A percentile compares a stretch with the other conserved stretches of the same genome.
Conservation (phyloP, 2,888 invertebrate species). For the Maniola hyperantus region DNA sequence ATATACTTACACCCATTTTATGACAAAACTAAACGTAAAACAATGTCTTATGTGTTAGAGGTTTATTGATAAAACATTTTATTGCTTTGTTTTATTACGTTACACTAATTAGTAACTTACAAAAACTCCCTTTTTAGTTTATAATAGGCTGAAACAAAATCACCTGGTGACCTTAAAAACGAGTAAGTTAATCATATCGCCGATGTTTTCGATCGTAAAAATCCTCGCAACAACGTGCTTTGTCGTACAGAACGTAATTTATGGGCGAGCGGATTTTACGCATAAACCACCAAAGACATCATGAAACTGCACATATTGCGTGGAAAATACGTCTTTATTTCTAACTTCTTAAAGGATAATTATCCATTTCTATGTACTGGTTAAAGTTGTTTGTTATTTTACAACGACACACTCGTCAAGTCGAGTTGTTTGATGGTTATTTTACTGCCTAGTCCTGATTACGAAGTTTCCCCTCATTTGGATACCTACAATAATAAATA, state of each 20-base stretch:
- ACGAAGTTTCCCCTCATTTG: slow-evolving; percentile 70
- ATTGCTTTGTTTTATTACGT: not conserved
- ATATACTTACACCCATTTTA: too few species aligned
- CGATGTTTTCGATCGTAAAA: slow-evolving; percentile 50
- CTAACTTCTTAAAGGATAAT: slow-evolving; percentile 27
- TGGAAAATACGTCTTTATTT: slow-evolving; percentile 44
- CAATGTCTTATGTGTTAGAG: not conserved
- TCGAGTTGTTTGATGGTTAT: slow-evolving; percentile 76
- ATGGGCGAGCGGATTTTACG: slow-evolving; percentile 62
- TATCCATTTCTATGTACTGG: slow-evolving; percentile 18
- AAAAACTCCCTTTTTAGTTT: slow-evolving; percentile 9
- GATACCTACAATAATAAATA: slow-evolving; percentile 42
- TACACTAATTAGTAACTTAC: slow-evolving; percentile 14
- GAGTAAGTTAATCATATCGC: slow-evolving; percentile 45
- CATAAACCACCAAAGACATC: slow-evolving; percentile 41
- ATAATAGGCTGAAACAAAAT: slow-evolving; percentile 37
- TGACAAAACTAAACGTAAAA: not conserved
- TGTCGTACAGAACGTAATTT: slow-evolving; percentile 78
- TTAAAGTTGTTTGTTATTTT: slow-evolving; percentile 50
- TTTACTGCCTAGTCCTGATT: slow-evolving; percentile 78
- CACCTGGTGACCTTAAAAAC: slow-evolving; percentile 50
- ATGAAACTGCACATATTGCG: slow-evolving; percentile 27
- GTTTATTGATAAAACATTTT: not conserved
- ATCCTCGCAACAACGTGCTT: slow-evolving; percentile 69
- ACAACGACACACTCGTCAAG: slow-evolving; percentile 64